These are phyloP conservation scores for Esox masquinongy DNA, from an alignment of 2,797 vertebrate species.

Conservation along the genomic window DNA sequence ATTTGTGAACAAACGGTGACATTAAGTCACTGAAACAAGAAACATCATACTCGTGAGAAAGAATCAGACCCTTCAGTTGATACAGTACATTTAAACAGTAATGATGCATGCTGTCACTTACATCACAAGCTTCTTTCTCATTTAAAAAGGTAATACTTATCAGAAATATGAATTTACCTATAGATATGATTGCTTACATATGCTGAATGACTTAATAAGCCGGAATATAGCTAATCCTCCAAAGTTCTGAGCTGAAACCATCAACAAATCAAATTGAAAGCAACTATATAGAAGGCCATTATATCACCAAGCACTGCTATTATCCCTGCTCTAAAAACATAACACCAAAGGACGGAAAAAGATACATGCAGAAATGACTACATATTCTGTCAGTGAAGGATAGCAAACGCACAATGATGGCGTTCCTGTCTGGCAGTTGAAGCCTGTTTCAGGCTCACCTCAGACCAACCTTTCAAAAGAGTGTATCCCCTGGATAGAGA, in stretches of 20 bases:
- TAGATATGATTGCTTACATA: not conserved
- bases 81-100: not conserved
- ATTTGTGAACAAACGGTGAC: not conserved
- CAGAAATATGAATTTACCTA: not conserved
- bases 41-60: not conserved
- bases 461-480: constrained; percentile 54
- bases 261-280: not conserved
- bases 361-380: constrained; percentile 2
- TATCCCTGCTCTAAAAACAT: not conserved
- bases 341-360: constrained; percentile 2
- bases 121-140: not conserved
- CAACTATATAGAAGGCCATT: not conserved
- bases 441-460: constrained; percentile 19
- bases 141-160: not conserved
- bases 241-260: not conserved
- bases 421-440: not conserved
- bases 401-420: not conserved
- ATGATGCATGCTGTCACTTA: not conserved
- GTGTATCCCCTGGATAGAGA: constrained; percentile 37
- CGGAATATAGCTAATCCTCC: not conserved
- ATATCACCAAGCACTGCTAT: not conserved
- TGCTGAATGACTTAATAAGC: not conserved
- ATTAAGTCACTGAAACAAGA: not conserved
- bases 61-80: not conserved
- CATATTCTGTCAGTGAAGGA: not conserved